phyloP scores from a whole-genome alignment of 2,888 invertebrate species.

The Cenopis cana region DNA sequence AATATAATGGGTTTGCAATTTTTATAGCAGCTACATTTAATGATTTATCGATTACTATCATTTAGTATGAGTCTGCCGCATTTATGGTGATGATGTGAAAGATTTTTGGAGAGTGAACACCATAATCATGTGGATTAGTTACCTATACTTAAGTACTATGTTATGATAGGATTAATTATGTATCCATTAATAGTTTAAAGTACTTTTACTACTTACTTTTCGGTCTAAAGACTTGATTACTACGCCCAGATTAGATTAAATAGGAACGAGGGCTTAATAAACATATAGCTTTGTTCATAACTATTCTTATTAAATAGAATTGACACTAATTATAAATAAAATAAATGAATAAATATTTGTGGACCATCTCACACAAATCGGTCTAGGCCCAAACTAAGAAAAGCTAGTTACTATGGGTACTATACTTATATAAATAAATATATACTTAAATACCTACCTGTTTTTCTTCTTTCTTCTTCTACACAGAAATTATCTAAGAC shows the following conservation, averaged over 20 bases:
- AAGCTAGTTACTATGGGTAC: too few species aligned
- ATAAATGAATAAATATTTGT: too few species aligned
- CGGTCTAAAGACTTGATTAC: not conserved
- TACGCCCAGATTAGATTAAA: not conserved
- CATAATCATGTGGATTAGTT: constrained; percentile 34
- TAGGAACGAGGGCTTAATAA: not conserved
- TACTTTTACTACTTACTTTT: not conserved
- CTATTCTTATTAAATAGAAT: too few species aligned
- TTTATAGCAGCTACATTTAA: constrained; percentile 60
- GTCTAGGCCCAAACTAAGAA: too few species aligned
- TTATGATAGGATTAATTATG: constrained; percentile 11
- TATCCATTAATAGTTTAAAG: constrained; percentile 21
- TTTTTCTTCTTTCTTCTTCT: too few species aligned
- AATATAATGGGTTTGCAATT: constrained; percentile 63
- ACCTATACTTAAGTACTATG: constrained; percentile 14
- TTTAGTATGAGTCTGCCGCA: constrained; percentile 25
- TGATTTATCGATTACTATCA: constrained; percentile 55
- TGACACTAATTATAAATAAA: too few species aligned
- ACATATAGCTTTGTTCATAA: too few species aligned
- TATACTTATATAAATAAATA: too few species aligned
- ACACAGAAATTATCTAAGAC: too few species aligned
- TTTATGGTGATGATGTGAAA: constrained; percentile 34
- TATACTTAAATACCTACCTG: too few species aligned
- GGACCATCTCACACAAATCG: too few species aligned
- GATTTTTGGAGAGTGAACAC: constrained; percentile 31